Conservation (phyloP, 2,888 invertebrate genomes). For the Lasioglossum pauxillum region DNA sequence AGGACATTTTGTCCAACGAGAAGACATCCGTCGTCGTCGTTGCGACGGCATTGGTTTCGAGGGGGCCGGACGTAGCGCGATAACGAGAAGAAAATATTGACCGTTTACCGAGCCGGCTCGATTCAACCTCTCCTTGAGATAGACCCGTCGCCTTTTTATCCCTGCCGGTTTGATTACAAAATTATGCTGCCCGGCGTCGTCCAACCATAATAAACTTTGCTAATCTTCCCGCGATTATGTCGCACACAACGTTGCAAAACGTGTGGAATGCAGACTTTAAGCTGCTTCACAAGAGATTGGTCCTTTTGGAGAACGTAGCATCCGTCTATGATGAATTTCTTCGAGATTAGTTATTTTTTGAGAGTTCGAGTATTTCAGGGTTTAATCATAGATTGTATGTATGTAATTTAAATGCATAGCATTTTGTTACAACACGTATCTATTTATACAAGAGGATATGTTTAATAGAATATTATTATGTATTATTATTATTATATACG, state of each 20-base stretch:
- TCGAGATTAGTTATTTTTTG: too few species aligned
- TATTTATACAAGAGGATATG: too few species aligned
- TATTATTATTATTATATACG: too few species aligned
- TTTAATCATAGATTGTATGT: too few species aligned
- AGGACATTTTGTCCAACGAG: background rate
- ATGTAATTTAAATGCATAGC: too few species aligned
- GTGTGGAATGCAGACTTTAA: background rate
- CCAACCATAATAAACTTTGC: background rate
- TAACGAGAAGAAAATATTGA: conserved; percentile 6
- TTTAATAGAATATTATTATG: too few species aligned
- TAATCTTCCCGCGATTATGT: background rate
- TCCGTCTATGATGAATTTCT: too few species aligned
- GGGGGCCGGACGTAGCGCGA: background rate
- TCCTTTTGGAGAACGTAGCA: too few species aligned
- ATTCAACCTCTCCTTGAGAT: background rate
- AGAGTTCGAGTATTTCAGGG: too few species aligned
- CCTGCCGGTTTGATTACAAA: background rate
- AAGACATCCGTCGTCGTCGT: background rate
- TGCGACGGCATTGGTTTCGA: background rate
- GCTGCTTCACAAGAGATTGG: too few species aligned
- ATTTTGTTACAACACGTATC: too few species aligned
- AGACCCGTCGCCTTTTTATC: background rate
- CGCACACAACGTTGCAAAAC: background rate
- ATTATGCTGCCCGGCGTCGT: background rate
- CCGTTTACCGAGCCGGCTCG: background rate